Evolutionary conservation across 2,797 vertebrate genomes (phyloP).

Genomic region (Allobates femoralis): DNA sequence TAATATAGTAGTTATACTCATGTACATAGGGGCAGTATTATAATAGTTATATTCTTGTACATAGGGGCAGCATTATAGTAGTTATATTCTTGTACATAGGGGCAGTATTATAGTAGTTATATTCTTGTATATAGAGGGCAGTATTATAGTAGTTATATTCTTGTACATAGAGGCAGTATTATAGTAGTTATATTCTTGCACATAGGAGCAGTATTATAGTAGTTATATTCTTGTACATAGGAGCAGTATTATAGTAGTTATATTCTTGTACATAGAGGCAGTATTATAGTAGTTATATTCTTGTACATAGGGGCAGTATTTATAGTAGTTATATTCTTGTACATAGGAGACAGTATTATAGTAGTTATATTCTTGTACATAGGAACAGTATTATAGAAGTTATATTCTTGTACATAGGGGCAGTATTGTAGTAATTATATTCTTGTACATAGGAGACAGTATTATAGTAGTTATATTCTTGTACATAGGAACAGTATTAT

Average conservation of each 20-base stretch:
- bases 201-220: too few species aligned
- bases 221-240: too few species aligned
- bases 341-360: constrained; percentile 17
- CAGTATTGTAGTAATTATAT: constrained; percentile 13
- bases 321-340: not conserved
- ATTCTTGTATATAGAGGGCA: not conserved
- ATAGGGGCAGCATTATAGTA: not conserved
- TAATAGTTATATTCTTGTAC: constrained; percentile 5
- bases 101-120: constrained; percentile 10
- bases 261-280: too few species aligned
- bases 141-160: not conserved
- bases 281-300: not conserved
- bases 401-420: constrained; percentile 2
- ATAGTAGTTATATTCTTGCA: too few species aligned
- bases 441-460: constrained; percentile 7
- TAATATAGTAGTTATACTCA: not conserved
- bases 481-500: constrained; percentile 3
- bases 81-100: constrained; percentile 14
- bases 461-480: constrained; percentile 10
- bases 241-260: not conserved
- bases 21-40: constrained; percentile 7
- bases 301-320: not conserved
- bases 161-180: too few species aligned
- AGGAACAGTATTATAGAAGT: not conserved
- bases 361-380: constrained; percentile 11